Evolutionary conservation across 1,140 invertebrate species (phyloP).

Genomic region (Drosophila sucinea): DNA sequence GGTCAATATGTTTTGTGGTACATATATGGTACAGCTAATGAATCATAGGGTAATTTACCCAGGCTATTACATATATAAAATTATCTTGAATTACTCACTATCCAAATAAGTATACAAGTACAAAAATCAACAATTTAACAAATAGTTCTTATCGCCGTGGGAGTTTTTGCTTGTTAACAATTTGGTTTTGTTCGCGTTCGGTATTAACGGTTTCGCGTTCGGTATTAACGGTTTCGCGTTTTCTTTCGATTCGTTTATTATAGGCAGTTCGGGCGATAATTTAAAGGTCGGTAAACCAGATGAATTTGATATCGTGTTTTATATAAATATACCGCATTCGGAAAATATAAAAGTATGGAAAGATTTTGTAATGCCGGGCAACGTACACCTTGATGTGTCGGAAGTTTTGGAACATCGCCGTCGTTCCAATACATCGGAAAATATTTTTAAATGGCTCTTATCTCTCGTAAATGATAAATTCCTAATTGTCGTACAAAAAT

Average conservation of each 20-base stretch:
- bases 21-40: too few relatives aligned
- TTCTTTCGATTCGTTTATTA: conserved; percentile 16
- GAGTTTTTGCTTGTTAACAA: too few relatives aligned
- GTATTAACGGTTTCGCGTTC: too few relatives aligned
- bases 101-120: too few relatives aligned
- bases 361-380: conserved; percentile 58
- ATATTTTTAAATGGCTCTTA: conserved; percentile 20
- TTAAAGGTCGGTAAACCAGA: conserved; percentile 67
- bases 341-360: conserved; percentile 40
- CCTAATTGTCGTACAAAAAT: conserved; percentile 46
- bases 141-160: too few relatives aligned
- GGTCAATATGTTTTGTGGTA: too few relatives aligned
- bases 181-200: too few relatives aligned
- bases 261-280: conserved; percentile 66
- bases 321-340: conserved; percentile 47
- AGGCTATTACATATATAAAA: too few relatives aligned
- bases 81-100: too few relatives aligned
- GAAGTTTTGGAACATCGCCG: conserved; percentile 39
- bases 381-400: conserved; percentile 58
- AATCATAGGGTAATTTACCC: too few relatives aligned
- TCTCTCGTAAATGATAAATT: conserved; percentile 37
- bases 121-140: too few relatives aligned
- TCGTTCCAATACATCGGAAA: conserved; percentile 24
- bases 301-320: conserved; percentile 64
- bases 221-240: too few relatives aligned